A percentile compares a stretch with the other conserved stretches of the same genome.
Conservation (phyloP, 2,888 invertebrate species). For the Apoda limacodes region DNA sequence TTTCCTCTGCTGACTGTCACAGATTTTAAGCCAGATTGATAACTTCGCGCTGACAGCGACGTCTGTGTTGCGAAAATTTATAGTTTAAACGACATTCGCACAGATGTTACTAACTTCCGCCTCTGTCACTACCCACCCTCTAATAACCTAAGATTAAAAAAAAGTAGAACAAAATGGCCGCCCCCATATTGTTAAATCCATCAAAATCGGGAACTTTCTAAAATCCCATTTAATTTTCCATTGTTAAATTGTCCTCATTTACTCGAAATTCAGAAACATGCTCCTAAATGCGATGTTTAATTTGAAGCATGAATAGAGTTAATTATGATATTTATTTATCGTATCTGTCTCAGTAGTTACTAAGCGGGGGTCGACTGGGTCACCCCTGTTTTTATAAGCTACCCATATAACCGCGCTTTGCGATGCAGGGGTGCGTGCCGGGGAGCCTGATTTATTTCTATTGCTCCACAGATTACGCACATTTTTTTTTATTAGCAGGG, state of each 20-base stretch:
- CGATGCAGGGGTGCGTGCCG: slow-evolving; percentile 34
- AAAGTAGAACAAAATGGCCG: slow-evolving; percentile 44
- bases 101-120: slow-evolving; percentile 23
- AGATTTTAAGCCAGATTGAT: no score
- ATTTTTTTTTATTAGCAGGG: no score
- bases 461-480: slow-evolving; percentile 5
- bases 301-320: slow-evolving; percentile 60
- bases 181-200: slow-evolving; percentile 48
- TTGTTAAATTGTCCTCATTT: slow-evolving; percentile 31
- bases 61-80: no score
- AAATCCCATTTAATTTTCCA: slow-evolving; percentile 20
- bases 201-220: slow-evolving; percentile 38
- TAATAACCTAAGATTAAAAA: slow-evolving; percentile 40
- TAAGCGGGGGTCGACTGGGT: slow-evolving; percentile 24
- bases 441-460: slow-evolving; percentile 39
- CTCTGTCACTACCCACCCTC: slow-evolving; percentile 25
- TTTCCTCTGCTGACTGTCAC: no score
- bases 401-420: background rate
- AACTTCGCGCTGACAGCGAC: no score
- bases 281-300: slow-evolving; percentile 40
- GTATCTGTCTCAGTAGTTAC: slow-evolving; percentile 57
- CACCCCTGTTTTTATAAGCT: slow-evolving; percentile 49
- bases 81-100: no score
- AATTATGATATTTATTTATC: slow-evolving; percentile 63
- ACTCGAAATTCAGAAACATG: slow-evolving; percentile 32